Percentiles rank a stretch among this genome's conserved stretches.
Evolutionary conservation across 2,888 invertebrate genomes (phyloP).

Genomic region (Darwinula stevensoni): DNA sequence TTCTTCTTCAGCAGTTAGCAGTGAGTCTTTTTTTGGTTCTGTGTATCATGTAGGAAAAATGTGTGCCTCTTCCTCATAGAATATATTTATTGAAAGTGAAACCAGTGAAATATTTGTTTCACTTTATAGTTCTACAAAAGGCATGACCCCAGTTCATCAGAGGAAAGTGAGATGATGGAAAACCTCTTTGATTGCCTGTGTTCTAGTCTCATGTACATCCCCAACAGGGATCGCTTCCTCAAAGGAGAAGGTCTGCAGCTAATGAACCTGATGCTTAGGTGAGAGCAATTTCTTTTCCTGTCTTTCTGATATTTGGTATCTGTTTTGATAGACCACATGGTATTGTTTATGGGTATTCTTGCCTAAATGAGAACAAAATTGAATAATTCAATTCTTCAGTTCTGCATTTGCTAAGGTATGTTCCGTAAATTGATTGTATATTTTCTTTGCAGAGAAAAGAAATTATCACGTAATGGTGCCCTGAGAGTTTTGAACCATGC

Average conservation of each 20-base stretch:
- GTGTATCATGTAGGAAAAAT: background rate
- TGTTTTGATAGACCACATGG: no score
- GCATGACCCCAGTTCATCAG: constrained; percentile 62
- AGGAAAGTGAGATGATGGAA: constrained; percentile 96
- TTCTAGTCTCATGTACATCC: constrained; percentile 57
- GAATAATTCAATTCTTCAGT: constrained; percentile 1
- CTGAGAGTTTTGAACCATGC: constrained; percentile 93
- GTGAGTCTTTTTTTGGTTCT: no score
- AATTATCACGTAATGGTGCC: constrained; percentile 79
- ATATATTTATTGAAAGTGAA: constrained; percentile 7
- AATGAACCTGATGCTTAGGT: constrained; percentile 93
- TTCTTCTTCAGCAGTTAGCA: constrained; percentile 72
- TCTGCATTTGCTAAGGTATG: constrained; percentile 7
- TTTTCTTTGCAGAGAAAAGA: constrained; percentile 70
- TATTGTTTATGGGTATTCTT: no score
- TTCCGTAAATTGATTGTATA: no score
- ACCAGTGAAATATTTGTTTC: constrained; percentile 4
- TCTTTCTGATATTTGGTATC: background rate
- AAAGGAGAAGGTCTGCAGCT: constrained; percentile 90
- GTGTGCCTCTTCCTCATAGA: background rate
- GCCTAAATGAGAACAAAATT: no score
- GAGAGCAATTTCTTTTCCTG: constrained; percentile 6
- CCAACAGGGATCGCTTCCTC: constrained; percentile 71
- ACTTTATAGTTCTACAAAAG: constrained; percentile 51
- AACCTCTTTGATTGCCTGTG: constrained; percentile 89